Base-by-base conservation (phyloP, 2,113 vertebrate genomes). In the Ophthalmolycus amberensis region DNA sequence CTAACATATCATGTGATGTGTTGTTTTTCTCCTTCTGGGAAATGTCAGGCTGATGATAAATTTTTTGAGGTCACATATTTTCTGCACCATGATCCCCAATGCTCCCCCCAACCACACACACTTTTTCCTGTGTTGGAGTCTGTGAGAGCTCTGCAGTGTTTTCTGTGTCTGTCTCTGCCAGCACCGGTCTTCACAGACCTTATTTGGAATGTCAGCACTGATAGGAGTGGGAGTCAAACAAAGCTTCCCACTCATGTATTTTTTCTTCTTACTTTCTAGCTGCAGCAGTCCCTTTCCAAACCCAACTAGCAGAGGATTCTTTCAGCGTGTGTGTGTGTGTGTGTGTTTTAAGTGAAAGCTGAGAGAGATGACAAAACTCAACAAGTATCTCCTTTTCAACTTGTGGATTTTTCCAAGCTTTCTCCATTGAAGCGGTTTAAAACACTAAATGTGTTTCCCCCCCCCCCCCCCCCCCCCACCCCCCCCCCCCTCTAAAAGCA, bases 171-270 rank as follows among this genome's bases (percentile, higher is more conserved):
- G 70, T 85, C 86, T 83, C 84, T 85, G 87, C 89, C 88, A 85
- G 89, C 72, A 79, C 85, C 74, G 77, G 75, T 83, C 93, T 78
- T 32, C 90, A 69, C 89, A 88, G 92, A 88, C 94, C 93, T 94
- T 92, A 92, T 92, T 94, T 91, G 94, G 94, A 94, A 93, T 93
- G 93, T 95, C 93, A 93, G 85, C 80, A 85, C 84, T 91, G 94
- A 92, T 93, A 92, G 84, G 91, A 94, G 90, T 87, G 73, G 93
- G 92, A 93, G 93, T 93, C 85, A 86, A 86, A 86, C 86, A 85
- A 89, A 87, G 89, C 91, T 90, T 93, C 90, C 92, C 89, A 90
- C 93, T 90, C 88, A 72, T 89, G 86, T 89, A 77, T 90, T 78
- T 91, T 87, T 73, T 85, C 78, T 73, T 75, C 76, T 86, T 80